phyloP scores from a whole-genome alignment of 2,113 vertebrate species.

The Saguinus midas region DNA sequence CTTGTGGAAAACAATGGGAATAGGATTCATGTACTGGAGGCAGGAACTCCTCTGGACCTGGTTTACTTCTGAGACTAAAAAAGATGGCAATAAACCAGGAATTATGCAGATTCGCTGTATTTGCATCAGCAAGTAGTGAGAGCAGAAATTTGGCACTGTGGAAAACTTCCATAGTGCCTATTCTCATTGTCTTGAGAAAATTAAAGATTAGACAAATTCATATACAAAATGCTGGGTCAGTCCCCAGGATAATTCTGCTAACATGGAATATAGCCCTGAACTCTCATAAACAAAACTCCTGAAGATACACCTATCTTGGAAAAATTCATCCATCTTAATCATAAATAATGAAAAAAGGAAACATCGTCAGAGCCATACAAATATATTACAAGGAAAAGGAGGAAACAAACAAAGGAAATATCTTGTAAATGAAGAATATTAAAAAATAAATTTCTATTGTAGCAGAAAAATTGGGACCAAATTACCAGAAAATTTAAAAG shows the following conservation, averaged over 20 bases:
- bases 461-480: not conserved
- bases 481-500: not conserved
- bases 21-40: not conserved
- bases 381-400: not conserved
- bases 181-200: not conserved
- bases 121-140: not conserved
- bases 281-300: not conserved
- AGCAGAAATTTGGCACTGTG: not conserved
- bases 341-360: not conserved
- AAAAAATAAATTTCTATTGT: not conserved
- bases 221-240: not conserved
- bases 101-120: not conserved
- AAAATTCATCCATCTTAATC: not conserved
- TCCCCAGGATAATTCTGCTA: not conserved
- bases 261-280: not conserved
- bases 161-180: not conserved
- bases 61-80: not conserved
- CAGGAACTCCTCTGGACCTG: not conserved
- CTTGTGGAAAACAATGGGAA: not conserved
- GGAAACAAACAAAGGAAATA: not conserved
- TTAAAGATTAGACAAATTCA: not conserved
- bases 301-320: not conserved
- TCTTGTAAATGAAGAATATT: not conserved
- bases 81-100: not conserved
- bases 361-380: not conserved